phyloP scores from a whole-genome alignment of 2,888 invertebrate genomes.

The Drosophila buzzatii region DNA sequence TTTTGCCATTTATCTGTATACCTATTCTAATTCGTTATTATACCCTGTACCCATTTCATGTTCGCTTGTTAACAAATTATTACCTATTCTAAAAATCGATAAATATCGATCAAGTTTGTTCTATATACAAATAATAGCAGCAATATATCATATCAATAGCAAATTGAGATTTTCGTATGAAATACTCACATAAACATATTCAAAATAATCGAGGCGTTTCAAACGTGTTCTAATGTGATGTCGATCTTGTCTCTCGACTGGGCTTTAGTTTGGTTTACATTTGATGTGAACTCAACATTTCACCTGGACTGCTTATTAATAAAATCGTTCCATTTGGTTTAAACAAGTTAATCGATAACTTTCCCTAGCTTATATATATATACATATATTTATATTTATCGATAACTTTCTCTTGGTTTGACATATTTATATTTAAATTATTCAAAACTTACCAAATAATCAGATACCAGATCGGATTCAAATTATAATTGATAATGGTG shows the following conservation, averaged over 20 bases:
- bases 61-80: not conserved
- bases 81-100: not conserved
- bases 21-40: not conserved
- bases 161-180: not conserved
- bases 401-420: too few relatives aligned
- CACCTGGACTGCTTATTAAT: not conserved
- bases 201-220: not conserved
- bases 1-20: conserved; percentile 1
- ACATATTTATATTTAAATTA: not conserved
- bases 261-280: not conserved
- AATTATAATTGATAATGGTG: not conserved
- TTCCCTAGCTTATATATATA: too few relatives aligned
- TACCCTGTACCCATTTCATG: not conserved
- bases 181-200: not conserved
- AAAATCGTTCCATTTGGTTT: not conserved
- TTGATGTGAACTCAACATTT: not conserved
- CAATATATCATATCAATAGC: not conserved
- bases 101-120: not conserved
- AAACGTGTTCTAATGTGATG: not conserved
- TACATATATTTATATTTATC: too few relatives aligned
- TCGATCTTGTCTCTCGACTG: too few relatives aligned
- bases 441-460: not conserved
- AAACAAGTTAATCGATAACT: not conserved
- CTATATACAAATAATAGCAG: not conserved
- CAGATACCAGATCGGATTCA: not conserved